Evolutionary conservation across 30 jellyfish, hydroid and myxozoan genomes (phyloP).

Genomic region (Hydractinia echinata): DNA sequence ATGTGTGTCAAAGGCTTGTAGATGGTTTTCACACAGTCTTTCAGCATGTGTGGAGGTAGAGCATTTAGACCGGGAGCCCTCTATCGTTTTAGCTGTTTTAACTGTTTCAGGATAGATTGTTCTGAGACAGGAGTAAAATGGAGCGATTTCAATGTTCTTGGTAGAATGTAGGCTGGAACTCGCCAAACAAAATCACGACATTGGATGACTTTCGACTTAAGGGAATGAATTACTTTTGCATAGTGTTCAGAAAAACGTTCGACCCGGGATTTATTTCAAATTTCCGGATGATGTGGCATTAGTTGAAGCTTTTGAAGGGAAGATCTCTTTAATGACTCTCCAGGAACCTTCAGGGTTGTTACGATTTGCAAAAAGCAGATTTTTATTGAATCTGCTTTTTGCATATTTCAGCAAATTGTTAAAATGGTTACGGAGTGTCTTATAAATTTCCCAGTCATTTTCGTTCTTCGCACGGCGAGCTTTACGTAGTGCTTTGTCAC

Average conservation of each 20-base stretch:
- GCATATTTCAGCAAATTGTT: too few relatives aligned
- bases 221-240: too few relatives aligned
- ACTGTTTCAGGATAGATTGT: not conserved
- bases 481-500: too few relatives aligned
- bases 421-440: too few relatives aligned
- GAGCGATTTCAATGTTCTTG: not conserved
- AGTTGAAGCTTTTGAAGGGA: not conserved
- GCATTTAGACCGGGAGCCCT: not conserved
- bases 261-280: too few relatives aligned
- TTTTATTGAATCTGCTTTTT: too few relatives aligned
- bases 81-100: not conserved
- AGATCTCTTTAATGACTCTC: slow-evolving; percentile 5
- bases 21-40: slow-evolving; percentile 1
- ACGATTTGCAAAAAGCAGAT: too few relatives aligned
- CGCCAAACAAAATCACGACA: slow-evolving; percentile 6
- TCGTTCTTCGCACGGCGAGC: too few relatives aligned
- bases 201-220: not conserved
- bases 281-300: too few relatives aligned
- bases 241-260: too few relatives aligned
- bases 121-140: slow-evolving; percentile 16
- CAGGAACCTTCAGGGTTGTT: not conserved
- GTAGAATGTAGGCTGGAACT: not conserved
- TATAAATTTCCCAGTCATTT: too few relatives aligned
- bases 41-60: slow-evolving; percentile 5
- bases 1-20: not conserved